Evolutionary conservation across 2,797 vertebrate genomes (phyloP), one percentile per base, ranked within the genome.

Genomic region (Cygnus olor): DNA sequence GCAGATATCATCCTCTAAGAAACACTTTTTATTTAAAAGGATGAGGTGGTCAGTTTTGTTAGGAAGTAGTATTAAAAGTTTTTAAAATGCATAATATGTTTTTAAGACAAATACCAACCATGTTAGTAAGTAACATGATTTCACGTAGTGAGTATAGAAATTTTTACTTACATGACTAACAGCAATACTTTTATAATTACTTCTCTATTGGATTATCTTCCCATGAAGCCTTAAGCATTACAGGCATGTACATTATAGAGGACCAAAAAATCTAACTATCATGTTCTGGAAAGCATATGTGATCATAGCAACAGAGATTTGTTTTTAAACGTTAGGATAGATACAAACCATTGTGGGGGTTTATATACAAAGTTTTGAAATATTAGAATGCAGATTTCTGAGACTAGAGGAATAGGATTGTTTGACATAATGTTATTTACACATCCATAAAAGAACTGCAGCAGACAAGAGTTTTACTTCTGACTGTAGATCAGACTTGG

Each of bases 341-440:
- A 45, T 54, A 58, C 13, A 84, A 89, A 81, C 9, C 14, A 34
- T 74, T 90, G 70, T 40, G 56, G 13, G 89, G 88, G 34, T 45
- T 81, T 78, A 96, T 89, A 92, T 83, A 94, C 65, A 96, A 97
- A 92, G 94, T 89, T 85, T 85, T 96, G 86, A 96, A 97, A 96
- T 76, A 95, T 96, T 86, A 94, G 96, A 95, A 97, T 97, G 72
- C 96, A 96, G 92, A 97, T 96, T 94, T 97, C 94, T 97, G 96
- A 97, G 97, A 98, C 96, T 76, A 85, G 97, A 98, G 96, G 97
- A 97, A 90, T 96, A 97, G 98, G 96, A 97, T 97, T 90, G 87
- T 97, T 94, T 97, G 95, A 92, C 44, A 84, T 72, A 92, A 94
- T 73, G 83, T 81, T 93, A 78, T 71, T 87, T 54, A 61, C 45